A percentile compares a stretch with the other conserved stretches of the same genome.
Conservation (phyloP, 2,888 invertebrate genomes). For the Rhogogaster chlorosoma region DNA sequence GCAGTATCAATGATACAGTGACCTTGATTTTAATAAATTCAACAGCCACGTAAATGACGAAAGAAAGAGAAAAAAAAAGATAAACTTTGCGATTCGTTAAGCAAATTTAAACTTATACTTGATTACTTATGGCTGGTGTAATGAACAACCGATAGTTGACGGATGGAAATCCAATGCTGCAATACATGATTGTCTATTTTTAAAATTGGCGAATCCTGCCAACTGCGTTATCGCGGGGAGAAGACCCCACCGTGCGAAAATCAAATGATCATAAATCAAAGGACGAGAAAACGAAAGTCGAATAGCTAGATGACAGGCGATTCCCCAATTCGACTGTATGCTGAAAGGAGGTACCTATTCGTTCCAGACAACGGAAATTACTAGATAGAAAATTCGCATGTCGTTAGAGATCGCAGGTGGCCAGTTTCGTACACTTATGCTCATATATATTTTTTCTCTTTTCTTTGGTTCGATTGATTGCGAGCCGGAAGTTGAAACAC, state of each 20-base stretch:
- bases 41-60: neutral
- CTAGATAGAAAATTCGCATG: neutral
- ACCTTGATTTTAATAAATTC: neutral
- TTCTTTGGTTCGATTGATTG: neutral
- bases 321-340: neutral
- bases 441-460: neutral
- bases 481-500: neutral
- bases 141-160: neutral
- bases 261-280: neutral
- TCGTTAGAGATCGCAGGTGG: neutral
- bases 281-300: neutral
- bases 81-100: neutral
- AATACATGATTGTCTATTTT: constrained; percentile 3
- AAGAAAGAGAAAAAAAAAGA: neutral
- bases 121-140: neutral
- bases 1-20: neutral
- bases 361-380: neutral
- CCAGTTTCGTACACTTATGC: neutral
- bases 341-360: neutral
- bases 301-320: neutral
- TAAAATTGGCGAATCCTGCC: neutral
- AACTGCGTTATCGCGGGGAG: neutral
- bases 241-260: neutral
- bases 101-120: neutral
- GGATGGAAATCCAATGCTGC: neutral